A percentile compares a stretch with the other conserved stretches of the same genome.
Evolutionary conservation across 1,140 invertebrate genomes (phyloP).

Genomic region (Rhagoletis pomonella): DNA sequence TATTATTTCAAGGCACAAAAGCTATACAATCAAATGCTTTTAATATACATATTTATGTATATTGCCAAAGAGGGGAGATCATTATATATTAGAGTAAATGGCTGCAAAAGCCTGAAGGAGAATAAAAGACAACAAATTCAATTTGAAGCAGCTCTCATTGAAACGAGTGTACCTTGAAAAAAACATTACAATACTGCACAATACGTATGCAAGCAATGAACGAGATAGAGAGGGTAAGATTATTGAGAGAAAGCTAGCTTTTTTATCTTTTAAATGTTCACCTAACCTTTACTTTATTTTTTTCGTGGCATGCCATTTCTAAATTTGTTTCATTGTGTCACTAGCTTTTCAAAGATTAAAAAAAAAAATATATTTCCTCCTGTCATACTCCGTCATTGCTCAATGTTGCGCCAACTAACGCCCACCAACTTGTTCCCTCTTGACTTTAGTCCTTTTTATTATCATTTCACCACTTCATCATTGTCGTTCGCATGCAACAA

Average conservation of each 20-base stretch:
- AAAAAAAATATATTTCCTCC: neutral
- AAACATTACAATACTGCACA: too few species aligned
- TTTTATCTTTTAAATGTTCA: neutral
- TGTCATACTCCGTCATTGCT: conserved; percentile 21
- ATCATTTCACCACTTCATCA: conserved; percentile 40
- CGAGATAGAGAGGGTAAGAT: too few species aligned
- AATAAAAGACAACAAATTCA: neutral
- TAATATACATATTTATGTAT: neutral
- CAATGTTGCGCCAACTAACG: too few species aligned
- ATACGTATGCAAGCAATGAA: too few species aligned
- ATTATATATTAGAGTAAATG: neutral
- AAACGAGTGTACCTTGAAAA: neutral
- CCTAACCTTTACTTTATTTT: neutral
- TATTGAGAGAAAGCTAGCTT: too few species aligned
- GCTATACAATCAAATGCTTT: conserved; percentile 12
- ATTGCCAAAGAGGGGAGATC: neutral
- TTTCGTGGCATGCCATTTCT: conserved; percentile 19
- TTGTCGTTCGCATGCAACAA: conserved; percentile 29
- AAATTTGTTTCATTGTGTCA: conserved; percentile 38
- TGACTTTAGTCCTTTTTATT: neutral
- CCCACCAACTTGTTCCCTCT: too few species aligned
- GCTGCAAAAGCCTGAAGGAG: neutral
- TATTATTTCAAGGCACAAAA: neutral
- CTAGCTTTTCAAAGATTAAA: neutral
- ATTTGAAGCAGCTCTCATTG: neutral